These are phyloP conservation scores for Clinocottus analis DNA, from an alignment of 2,113 vertebrate species.

Conservation along the genomic window DNA sequence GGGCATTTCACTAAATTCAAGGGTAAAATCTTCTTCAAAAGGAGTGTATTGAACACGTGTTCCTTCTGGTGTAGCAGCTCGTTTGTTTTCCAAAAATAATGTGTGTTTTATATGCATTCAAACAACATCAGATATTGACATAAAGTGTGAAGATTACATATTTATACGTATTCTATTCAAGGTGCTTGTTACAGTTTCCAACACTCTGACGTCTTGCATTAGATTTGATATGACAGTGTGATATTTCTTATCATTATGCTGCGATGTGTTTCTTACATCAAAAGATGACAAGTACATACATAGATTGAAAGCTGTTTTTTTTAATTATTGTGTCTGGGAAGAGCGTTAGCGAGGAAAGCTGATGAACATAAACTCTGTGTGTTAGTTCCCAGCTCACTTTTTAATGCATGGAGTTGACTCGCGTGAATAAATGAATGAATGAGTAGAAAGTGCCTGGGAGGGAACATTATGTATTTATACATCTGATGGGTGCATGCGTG, in stretches of 20 bases:
- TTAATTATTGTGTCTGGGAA: background rate
- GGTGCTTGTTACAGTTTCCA: background rate
- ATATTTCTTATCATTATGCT: background rate
- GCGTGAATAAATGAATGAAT: background rate
- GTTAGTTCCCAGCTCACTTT: background rate
- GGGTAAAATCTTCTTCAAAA: too few species aligned
- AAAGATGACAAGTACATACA: too few species aligned
- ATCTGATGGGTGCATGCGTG: background rate
- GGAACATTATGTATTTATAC: background rate
- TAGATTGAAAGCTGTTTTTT: background rate
- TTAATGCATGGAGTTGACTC: background rate
- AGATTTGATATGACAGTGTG: background rate
- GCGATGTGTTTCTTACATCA: background rate
- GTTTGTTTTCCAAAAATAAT: too few species aligned
- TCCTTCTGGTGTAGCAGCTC: too few species aligned
- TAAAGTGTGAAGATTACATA: too few species aligned
- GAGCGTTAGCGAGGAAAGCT: too few species aligned
- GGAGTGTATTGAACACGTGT: too few species aligned
- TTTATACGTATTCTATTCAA: too few species aligned
- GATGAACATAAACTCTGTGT: too few species aligned
- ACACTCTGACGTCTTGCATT: background rate
- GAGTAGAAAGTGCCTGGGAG: background rate
- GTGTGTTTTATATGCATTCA: too few species aligned
- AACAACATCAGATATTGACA: too few species aligned
- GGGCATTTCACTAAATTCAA: too few species aligned